Conservation (phyloP, 2,113 vertebrate species). For the Numenius arquata region DNA sequence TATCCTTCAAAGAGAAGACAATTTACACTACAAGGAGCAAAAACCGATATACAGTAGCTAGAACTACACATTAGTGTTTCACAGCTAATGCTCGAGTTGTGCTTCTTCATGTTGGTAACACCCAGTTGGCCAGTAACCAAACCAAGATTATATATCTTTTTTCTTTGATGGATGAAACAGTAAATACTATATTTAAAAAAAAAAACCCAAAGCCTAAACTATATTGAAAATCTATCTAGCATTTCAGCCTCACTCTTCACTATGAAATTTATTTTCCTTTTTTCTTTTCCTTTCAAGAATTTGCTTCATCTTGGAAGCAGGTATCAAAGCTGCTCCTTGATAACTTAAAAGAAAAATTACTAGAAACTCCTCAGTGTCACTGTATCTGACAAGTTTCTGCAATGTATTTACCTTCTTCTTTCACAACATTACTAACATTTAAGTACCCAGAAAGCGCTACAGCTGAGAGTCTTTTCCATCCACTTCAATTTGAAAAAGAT, state of each 20-base stretch:
- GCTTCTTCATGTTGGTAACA: neutral
- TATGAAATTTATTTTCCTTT: slow-evolving; percentile 15
- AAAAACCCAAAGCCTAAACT: neutral
- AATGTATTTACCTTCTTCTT: slow-evolving; percentile 1
- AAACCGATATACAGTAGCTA: neutral
- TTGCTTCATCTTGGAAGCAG: slow-evolving; percentile 11
- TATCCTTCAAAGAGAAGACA: neutral
- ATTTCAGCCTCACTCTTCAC: neutral
- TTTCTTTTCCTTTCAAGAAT: neutral
- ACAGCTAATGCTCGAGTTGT: neutral
- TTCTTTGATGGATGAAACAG: neutral
- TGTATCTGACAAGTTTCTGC: slow-evolving; percentile 4
- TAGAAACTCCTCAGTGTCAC: neutral
- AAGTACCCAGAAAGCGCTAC: neutral
- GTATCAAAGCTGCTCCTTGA: neutral
- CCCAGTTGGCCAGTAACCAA: neutral
- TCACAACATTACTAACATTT: neutral
- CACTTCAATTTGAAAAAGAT: slow-evolving; percentile 16
- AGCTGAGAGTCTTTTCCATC: neutral
- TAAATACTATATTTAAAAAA: neutral
- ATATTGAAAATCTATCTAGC: neutral
- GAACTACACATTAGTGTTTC: neutral
- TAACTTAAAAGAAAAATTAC: neutral
- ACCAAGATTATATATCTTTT: neutral
- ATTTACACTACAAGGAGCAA: neutral